Evolutionary conservation across 37 sponge, comb jelly and placozoan species (phyloP).

Genomic region (Ephydatia muelleri): DNA sequence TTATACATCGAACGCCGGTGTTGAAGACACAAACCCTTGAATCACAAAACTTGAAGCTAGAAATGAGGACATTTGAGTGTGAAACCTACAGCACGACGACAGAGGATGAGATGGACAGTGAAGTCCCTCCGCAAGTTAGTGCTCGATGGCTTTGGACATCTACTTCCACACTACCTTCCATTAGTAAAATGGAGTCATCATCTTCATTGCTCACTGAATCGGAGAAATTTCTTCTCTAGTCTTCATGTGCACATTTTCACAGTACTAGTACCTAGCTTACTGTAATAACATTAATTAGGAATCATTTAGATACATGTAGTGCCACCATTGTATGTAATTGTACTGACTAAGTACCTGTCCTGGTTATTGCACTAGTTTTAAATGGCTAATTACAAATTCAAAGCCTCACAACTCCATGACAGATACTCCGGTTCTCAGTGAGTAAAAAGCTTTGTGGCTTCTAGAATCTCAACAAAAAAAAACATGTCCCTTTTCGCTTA

Average conservation of each 20-base stretch:
- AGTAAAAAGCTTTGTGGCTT: too few species aligned
- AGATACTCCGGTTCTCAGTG: too few species aligned
- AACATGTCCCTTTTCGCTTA: too few species aligned
- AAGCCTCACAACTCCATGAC: too few species aligned
- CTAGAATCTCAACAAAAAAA: too few species aligned
- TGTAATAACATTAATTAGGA: neutral
- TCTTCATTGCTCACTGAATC: neutral
- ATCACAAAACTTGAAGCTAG: neutral
- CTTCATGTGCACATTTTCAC: too few species aligned
- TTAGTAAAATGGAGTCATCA: neutral
- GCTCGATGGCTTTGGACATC: neutral
- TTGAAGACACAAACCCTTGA: neutral
- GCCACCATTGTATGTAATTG: too few species aligned
- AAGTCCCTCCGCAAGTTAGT: neutral
- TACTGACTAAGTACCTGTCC: too few species aligned
- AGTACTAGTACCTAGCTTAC: neutral
- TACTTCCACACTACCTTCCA: neutral
- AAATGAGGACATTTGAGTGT: neutral
- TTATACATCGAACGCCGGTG: neutral
- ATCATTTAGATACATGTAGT: too few species aligned
- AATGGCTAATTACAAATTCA: too few species aligned
- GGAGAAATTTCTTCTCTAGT: neutral
- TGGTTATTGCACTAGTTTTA: too few species aligned
- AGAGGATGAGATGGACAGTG: neutral
- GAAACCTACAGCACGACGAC: neutral